A percentile compares a stretch with the other conserved stretches of the same genome.
Conservation (phyloP, 37 sponge, comb jelly and placozoan genomes). For the Chondrosia reniformis region DNA sequence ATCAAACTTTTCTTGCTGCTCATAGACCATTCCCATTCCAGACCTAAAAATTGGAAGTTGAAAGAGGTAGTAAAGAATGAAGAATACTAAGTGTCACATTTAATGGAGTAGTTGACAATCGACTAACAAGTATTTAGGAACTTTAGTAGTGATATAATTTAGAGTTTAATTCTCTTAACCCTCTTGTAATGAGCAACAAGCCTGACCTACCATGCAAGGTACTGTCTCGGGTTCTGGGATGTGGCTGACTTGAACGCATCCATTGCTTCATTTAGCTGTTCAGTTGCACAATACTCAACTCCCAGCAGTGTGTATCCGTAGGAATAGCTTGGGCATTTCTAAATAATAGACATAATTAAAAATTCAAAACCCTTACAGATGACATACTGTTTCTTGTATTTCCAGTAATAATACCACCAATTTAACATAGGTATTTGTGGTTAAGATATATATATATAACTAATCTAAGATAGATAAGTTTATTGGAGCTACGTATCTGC, state of each 20-base stretch:
- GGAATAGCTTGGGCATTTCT: conserved; percentile 34
- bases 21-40: conserved; percentile 84
- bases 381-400: no score
- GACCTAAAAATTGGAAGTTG: neutral
- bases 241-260: conserved; percentile 66
- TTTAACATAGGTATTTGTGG: no score
- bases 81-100: neutral
- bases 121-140: no score
- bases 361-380: no score
- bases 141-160: neutral
- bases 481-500: no score
- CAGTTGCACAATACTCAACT: conserved; percentile 69
- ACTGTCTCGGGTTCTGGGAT: conserved; percentile 73
- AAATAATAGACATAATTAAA: neutral
- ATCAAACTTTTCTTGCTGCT: conserved; percentile 75
- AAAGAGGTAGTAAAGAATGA: neutral
- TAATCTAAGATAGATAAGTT: no score
- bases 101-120: neutral
- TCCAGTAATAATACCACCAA: no score
- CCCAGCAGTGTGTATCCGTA: conserved; percentile 89
- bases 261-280: conserved; percentile 74
- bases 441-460: no score
- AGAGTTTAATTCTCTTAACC: neutral
- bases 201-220: conserved; percentile 75
- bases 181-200: neutral